A percentile compares a stretch with the other conserved stretches of the same genome.
These are phyloP conservation scores for Stercorarius parasiticus DNA, from an alignment of 2,113 vertebrate genomes.

Conservation along the genomic window DNA sequence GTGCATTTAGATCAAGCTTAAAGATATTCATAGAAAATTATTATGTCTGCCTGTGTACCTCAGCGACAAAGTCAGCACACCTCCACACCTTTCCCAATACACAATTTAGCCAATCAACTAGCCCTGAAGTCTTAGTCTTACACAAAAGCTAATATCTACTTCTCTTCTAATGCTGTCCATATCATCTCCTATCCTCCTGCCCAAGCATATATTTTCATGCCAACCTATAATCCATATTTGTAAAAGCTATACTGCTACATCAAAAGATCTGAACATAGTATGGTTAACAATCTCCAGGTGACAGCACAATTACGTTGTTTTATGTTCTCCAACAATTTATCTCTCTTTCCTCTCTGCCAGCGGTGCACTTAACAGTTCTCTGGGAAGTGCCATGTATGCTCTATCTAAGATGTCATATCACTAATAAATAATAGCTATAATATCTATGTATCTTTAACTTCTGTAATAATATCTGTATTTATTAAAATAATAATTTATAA, in stretches of 20 bases:
- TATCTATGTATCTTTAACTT: not conserved
- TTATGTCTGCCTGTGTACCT: not conserved
- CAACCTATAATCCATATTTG: not conserved
- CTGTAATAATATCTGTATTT: not conserved
- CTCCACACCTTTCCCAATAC: not conserved
- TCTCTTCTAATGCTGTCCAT: not conserved
- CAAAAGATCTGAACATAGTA: not conserved
- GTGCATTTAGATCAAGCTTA: not conserved
- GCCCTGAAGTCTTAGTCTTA: not conserved
- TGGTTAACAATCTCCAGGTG: not conserved
- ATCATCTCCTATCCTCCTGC: not conserved
- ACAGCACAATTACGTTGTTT: not conserved
- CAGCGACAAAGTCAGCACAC: rapidly evolving
- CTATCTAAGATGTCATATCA: not conserved
- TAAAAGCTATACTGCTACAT: not conserved
- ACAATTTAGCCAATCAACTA: not conserved
- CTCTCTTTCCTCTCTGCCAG: not conserved
- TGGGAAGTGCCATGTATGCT: not conserved
- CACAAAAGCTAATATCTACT: not conserved
- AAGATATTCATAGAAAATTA: not conserved
- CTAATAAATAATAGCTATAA: not conserved
- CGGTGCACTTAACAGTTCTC: not conserved
- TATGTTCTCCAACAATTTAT: not conserved
- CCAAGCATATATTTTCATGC: not conserved
- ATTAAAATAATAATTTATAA: not conserved